Evolutionary conservation across 1,140 invertebrate species (phyloP), one percentile per base, ranked within the genome.

Genomic region (Globodera rostochiensis): DNA sequence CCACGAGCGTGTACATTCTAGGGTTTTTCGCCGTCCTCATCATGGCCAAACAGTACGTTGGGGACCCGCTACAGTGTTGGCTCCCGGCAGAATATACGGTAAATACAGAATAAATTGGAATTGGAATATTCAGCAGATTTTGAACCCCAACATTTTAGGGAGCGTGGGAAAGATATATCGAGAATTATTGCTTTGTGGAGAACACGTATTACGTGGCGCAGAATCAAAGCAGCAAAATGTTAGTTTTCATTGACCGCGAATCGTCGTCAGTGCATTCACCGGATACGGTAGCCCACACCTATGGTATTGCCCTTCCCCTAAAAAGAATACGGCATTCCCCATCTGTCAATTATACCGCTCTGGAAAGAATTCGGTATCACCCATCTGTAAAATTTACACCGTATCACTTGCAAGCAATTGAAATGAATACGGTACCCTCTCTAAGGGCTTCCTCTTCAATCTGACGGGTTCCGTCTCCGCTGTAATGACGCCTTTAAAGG

Each of bases 1-100:
- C 84, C 13, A 85, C 84, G 25, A 85, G 86, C 8, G 84, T 87
- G n/a, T 86, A 85, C 60, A 71, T 85, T 77, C 71, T 85, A 46
- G 74, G 73, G 0, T 86, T 85, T 67, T 85, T 85, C 70, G 86
- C 84, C 6, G 75, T 87, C 15, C 57, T 85, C 45, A 83, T 86
- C 36, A 88, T 86, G 80, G 85, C 86, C 46, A 87, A 82, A 66
- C 85, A 86, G 76, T 86, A 88, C 80, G 85, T 86, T 25, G 85
- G 85, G 11, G 79, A 85, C 8, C 85, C 85, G 19, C 46, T 86
- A 21, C 71, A 86, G 71, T 86, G 85, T 70, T 86, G 84, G 86
- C 15, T 86, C 36, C 86, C 86, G n/a, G 84, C 84, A 13, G 84
- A 85, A 69, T 85, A 85, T 75, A 87, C 84, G 45, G 82, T 86